Conservation (phyloP, 2,797 vertebrate species). For the Pipistrellus pipistrellus region DNA sequence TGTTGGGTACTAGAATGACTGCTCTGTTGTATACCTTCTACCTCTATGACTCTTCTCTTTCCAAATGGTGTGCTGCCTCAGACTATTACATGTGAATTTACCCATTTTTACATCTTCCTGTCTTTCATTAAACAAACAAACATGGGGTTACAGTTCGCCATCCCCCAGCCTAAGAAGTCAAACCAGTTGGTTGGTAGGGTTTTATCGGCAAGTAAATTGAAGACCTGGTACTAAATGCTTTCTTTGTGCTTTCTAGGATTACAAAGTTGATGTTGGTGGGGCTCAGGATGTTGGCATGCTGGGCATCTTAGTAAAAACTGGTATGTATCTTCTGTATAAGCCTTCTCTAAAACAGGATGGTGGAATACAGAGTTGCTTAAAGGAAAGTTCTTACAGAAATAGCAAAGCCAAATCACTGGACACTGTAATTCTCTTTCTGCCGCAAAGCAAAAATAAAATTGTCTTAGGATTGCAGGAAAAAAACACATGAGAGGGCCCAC, state of each 20-base stretch:
- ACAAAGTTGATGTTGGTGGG: slow-evolving; percentile 96
- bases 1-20: neutral
- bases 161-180: neutral
- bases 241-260: slow-evolving; percentile 90
- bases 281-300: slow-evolving; percentile 95
- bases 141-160: neutral
- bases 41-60: neutral
- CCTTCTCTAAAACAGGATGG: neutral
- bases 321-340: slow-evolving; percentile 86
- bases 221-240: neutral
- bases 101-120: neutral
- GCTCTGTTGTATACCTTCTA: neutral
- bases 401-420: neutral
- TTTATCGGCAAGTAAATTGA: slow-evolving; percentile 75
- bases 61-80: neutral
- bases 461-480: neutral
- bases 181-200: neutral
- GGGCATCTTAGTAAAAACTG: slow-evolving; percentile 96
- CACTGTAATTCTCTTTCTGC: slow-evolving; percentile 19
- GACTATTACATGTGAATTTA: neutral
- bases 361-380: neutral
- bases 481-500: no score
- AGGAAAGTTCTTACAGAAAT: slow-evolving; percentile 22
- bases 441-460: neutral
- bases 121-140: neutral